Conservation (phyloP, 2,888 invertebrate species). For the Andricus curvator region DNA sequence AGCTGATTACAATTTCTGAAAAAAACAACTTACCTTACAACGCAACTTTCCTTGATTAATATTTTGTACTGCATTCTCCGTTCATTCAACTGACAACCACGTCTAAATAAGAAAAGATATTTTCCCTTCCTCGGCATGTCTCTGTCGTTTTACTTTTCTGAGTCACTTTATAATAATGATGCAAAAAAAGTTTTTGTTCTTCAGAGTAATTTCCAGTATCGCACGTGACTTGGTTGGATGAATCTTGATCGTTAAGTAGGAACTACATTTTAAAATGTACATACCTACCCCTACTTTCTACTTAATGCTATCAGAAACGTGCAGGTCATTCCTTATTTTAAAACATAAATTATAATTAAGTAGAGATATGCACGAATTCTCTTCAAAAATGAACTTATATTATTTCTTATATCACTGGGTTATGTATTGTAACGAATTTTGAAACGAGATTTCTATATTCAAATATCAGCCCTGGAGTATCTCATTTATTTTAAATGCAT, state of each 20-base stretch:
- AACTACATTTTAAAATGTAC: not conserved
- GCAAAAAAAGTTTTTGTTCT: constrained; percentile 1
- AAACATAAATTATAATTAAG: not conserved
- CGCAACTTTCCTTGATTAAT: not conserved
- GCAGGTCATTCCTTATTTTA: not conserved
- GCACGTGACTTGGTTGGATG: constrained; percentile 23
- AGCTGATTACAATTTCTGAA: too few relatives aligned
- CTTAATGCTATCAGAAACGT: not conserved
- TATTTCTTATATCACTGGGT: too few relatives aligned
- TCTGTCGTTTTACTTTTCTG: constrained; percentile 17
- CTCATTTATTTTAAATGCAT: too few relatives aligned
- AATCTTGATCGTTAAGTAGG: not conserved
- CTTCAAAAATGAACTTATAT: too few relatives aligned
- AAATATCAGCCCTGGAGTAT: too few relatives aligned
- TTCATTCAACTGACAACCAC: constrained; percentile 2
- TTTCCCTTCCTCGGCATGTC: constrained; percentile 10
- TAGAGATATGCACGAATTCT: too few relatives aligned
- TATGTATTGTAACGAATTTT: too few relatives aligned
- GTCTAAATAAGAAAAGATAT: constrained; percentile 1
- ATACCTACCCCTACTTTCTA: not conserved
- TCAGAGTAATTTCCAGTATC: constrained; percentile 18
- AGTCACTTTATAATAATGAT: constrained; percentile 16
- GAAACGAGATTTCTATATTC: too few relatives aligned
- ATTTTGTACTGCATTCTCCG: not conserved
- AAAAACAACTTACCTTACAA: too few relatives aligned